phyloP scores from a whole-genome alignment of 2,797 vertebrate genomes.

The Huso huso region DNA sequence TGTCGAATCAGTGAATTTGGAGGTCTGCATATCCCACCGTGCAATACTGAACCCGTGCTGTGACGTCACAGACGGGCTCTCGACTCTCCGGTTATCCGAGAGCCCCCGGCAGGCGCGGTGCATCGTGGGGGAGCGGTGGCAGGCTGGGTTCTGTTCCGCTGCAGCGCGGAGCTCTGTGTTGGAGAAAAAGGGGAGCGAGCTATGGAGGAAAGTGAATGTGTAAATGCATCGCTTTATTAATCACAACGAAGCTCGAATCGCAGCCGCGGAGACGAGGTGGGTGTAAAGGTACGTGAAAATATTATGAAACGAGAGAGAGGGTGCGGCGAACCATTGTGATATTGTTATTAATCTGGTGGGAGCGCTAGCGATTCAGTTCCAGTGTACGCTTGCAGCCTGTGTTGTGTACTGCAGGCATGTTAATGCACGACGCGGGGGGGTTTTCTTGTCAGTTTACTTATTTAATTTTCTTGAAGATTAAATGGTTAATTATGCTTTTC shows the following conservation, averaged over 20 bases:
- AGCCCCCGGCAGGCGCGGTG: slow-evolving; percentile 37
- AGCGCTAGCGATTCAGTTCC: too few species aligned
- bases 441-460: too few species aligned
- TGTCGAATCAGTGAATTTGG: too few species aligned
- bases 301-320: neutral
- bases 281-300: too few species aligned
- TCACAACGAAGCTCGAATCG: neutral
- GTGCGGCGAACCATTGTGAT: neutral
- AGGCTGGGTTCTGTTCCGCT: slow-evolving; percentile 39
- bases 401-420: too few species aligned
- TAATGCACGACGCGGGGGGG: too few species aligned
- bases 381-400: too few species aligned
- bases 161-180: neutral
- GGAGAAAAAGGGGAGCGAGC: slow-evolving; percentile 17
- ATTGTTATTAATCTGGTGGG: neutral
- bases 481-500: too few species aligned
- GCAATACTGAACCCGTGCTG: neutral
- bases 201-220: slow-evolving; percentile 42
- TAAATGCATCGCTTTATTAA: slow-evolving; percentile 29
- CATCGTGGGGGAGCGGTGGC: slow-evolving; percentile 50
- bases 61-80: slow-evolving; percentile 4
- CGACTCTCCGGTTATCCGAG: neutral
- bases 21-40: neutral
- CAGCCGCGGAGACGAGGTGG: neutral
- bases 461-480: too few species aligned